These are phyloP conservation scores for Notechis scutatus DNA, from an alignment of 2,113 vertebrate species.

Conservation along the genomic window DNA sequence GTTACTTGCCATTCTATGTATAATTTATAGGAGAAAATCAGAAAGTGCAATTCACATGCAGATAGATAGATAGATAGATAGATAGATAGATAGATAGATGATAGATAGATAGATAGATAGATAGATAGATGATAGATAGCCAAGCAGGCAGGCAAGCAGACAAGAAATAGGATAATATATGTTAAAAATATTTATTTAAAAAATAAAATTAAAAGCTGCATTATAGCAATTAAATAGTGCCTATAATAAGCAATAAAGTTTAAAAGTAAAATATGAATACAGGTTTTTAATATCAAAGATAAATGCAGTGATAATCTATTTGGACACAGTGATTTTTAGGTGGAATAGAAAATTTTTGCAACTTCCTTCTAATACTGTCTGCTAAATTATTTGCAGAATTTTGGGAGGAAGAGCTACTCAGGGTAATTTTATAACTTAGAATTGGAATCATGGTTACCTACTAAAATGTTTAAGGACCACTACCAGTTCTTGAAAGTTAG, in stretches of 20 bases:
- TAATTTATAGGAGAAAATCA: not conserved
- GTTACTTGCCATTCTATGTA: not conserved
- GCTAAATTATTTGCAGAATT: too few relatives aligned
- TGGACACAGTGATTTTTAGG: not conserved
- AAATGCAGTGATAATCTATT: not conserved
- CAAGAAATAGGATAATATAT: not conserved
- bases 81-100: too few relatives aligned
- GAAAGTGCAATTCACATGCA: not conserved
- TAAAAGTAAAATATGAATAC: not conserved
- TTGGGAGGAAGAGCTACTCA: not conserved
- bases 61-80: not conserved
- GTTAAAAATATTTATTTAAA: not conserved
- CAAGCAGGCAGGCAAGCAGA: not conserved
- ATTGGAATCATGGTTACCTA: not conserved
- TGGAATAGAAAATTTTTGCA: too few relatives aligned
- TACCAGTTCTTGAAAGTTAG: not conserved
- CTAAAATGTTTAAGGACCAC: not conserved
- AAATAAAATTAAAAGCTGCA: not conserved
- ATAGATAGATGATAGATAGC: fast-evolving
- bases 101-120: fast-evolving
- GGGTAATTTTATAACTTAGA: not conserved
- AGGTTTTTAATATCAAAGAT: not conserved
- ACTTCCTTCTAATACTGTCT: too few relatives aligned
- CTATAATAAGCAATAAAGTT: not conserved
- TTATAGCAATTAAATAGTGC: not conserved